Evolutionary conservation across 1,140 invertebrate genomes (phyloP), one percentile per base, ranked within the genome.

Genomic region (Piezodorus guildinii): DNA sequence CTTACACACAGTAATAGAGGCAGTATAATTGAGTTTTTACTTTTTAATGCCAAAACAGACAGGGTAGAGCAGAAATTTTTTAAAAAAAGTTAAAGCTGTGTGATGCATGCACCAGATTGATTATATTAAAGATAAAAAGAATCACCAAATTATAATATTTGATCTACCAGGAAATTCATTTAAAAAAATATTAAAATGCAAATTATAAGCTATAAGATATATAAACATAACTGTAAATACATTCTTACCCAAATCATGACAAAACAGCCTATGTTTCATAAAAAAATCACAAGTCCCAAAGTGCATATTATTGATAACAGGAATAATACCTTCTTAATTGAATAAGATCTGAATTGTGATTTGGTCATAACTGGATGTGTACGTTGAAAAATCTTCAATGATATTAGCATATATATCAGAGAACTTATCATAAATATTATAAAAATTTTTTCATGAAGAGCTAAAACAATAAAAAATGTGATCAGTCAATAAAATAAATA

Each of bases 401-500:
- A 78, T 60, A 81, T 82, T 67, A 93, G 74, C 91, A 94, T 94
- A 71, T 94, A 90, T 64, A 82, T 80, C 63, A 94, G 74, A 34
- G 90, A 90, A 64, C 86, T 85, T 66, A 91, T 77, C 91, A 95
- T 94, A 74, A 95, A 95, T 62, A 86, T 79, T 69, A 94, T 90
- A 76, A 95, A 94, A 70, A 94, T 87, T 75, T 93, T 91, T 74
- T 94, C 91, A 75, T 94, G 91, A 58, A 93, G 78, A 70, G 90
- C 90, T 94, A 76, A 64, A 66, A 67, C 49, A 68, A 64, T 67
- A 62, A 62, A 67, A 61, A 64, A 25, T 16, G 51, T 19, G 49
- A 61, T 44, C 54, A 39, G 34, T 39, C 6, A 39, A 39, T 10
- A 39, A 30, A n/a, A n/a, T n/a, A n/a, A n/a, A n/a, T n/a, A n/a